Evolutionary conservation across 2,113 vertebrate genomes (phyloP).

Genomic region (Pleuronectes platessa): DNA sequence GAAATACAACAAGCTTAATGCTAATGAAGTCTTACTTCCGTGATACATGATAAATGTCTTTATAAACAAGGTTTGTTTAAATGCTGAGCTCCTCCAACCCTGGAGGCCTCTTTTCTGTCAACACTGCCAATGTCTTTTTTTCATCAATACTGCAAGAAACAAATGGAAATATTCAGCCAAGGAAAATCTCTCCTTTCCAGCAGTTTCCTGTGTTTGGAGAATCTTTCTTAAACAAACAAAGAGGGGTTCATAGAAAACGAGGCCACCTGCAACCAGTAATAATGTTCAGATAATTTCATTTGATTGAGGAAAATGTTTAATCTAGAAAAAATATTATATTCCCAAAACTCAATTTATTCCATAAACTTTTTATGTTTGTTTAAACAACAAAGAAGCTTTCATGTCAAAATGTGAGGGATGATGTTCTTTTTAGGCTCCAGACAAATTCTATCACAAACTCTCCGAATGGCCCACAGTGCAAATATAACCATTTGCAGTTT

Average conservation of each 20-base stretch:
- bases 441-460: neutral
- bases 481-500: neutral
- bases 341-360: neutral
- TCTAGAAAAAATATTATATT: neutral
- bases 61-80: slow-evolving; percentile 49
- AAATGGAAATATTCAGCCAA: slow-evolving; percentile 2
- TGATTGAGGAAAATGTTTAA: neutral
- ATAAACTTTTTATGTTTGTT: neutral
- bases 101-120: slow-evolving; percentile 16
- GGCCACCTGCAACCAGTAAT: neutral
- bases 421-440: neutral
- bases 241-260: neutral
- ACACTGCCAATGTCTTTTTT: neutral
- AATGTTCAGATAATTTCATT: neutral
- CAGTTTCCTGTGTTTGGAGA: neutral
- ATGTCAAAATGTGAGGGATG: neutral
- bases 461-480: neutral
- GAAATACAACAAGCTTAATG: slow-evolving; percentile 28
- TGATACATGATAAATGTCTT: slow-evolving; percentile 26
- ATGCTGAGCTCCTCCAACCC: slow-evolving; percentile 12
- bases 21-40: slow-evolving; percentile 13
- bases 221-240: neutral
- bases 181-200: slow-evolving; percentile 11
- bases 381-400: neutral
- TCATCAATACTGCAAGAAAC: slow-evolving; percentile 12